Evolutionary conservation across 2,113 vertebrate species (phyloP).

Genomic region (Pseudorectes ferrugineus): DNA sequence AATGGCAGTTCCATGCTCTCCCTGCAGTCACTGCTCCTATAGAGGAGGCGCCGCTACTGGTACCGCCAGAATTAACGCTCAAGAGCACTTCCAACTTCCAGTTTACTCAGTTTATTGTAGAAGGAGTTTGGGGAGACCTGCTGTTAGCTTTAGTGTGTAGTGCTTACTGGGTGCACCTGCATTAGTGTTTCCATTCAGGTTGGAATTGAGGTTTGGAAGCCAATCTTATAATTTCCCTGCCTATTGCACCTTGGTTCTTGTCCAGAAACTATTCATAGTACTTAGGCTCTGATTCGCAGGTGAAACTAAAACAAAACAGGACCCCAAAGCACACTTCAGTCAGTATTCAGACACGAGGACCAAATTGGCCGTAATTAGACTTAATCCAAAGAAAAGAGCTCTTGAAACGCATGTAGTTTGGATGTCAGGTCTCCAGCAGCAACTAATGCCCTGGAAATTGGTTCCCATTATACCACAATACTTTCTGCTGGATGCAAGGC

Average conservation of each 20-base stretch:
- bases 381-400: background rate
- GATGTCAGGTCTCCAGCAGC: background rate
- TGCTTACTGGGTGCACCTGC: background rate
- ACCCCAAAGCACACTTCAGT: background rate
- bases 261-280: background rate
- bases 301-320: background rate
- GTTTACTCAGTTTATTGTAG: background rate
- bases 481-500: background rate
- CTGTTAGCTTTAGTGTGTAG: background rate
- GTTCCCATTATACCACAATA: background rate
- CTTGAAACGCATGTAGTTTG: background rate
- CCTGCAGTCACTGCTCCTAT: background rate
- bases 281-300: background rate
- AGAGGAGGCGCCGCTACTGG: accelerated
- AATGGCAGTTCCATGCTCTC: background rate
- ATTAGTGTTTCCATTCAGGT: background rate
- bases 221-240: background rate
- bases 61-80: background rate
- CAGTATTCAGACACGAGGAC: background rate
- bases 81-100: background rate
- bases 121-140: background rate
- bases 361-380: background rate
- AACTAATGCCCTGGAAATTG: background rate
- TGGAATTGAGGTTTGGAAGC: background rate
- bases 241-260: background rate